Percentiles rank a stretch among this genome's conserved stretches.
Conservation (phyloP, 2,888 invertebrate species). For the Tortrix viridana region DNA sequence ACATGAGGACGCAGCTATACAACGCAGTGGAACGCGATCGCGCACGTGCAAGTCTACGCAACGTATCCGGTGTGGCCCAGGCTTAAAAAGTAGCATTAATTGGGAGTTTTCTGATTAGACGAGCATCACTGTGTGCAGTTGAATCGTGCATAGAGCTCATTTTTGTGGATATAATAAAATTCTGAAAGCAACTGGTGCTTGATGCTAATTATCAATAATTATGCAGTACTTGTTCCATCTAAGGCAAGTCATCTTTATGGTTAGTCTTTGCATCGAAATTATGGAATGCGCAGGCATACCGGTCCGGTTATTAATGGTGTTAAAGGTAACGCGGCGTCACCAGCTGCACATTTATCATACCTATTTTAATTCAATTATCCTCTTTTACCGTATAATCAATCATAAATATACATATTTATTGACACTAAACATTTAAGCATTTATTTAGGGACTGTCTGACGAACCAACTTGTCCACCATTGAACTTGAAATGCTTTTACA, state of each 20-base stretch:
- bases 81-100: background rate
- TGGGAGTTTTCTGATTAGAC: background rate
- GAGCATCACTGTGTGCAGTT: constrained; percentile 12
- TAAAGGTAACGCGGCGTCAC: constrained; percentile 24
- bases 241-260: constrained; percentile 58
- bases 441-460: no score
- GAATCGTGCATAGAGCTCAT: constrained; percentile 13
- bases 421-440: no score
- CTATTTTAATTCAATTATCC: constrained; percentile 7
- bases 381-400: background rate
- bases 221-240: constrained; percentile 52
- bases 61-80: no score
- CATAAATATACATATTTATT: background rate
- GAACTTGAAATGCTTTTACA: no score
- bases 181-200: constrained; percentile 55
- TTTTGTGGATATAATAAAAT: constrained; percentile 51
- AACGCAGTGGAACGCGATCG: no score
- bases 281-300: constrained; percentile 12
- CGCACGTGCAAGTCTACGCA: no score
- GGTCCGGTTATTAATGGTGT: constrained; percentile 24
- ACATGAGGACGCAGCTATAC: no score
- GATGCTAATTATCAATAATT: constrained; percentile 62
- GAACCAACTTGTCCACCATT: no score
- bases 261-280: constrained; percentile 38
- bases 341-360: constrained; percentile 18